Evolutionary conservation across 2,113 vertebrate species (phyloP).

Genomic region (Lathamus discolor): DNA sequence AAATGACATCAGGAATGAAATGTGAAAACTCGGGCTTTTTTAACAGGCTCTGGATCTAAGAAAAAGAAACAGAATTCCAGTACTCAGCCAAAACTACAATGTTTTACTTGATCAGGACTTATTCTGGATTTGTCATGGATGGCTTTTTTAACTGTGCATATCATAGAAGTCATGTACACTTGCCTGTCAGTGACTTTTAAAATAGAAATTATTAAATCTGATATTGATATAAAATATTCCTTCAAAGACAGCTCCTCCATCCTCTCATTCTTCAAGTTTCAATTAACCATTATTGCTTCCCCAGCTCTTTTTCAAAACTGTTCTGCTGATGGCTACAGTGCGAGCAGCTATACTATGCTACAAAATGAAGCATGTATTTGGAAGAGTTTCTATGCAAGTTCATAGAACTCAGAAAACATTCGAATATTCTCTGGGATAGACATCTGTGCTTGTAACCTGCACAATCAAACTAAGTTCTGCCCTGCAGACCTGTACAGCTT

Average conservation of each 20-base stretch:
- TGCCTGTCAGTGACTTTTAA: neutral
- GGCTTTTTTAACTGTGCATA: neutral
- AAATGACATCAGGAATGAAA: neutral
- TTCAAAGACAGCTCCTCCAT: neutral
- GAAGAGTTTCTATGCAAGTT: neutral
- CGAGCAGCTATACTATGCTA: neutral
- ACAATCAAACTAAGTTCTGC: neutral
- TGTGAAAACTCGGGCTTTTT: neutral
- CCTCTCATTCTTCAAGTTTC: neutral
- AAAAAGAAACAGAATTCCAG: neutral
- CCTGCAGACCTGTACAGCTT: neutral
- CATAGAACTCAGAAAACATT: neutral
- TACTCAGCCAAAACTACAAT: neutral
- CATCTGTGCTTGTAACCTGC: neutral
- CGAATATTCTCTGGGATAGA: neutral
- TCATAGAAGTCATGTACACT: neutral
- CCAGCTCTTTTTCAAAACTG: neutral
- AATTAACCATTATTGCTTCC: neutral
- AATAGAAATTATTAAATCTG: neutral
- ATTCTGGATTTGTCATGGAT: neutral
- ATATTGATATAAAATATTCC: neutral
- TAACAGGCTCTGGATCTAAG: neutral
- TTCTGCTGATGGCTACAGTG: neutral
- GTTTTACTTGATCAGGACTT: neutral
- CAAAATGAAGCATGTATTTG: accelerated